Conservation (phyloP, 2,888 invertebrate genomes). For the Xanthorhoe spadicearia region DNA sequence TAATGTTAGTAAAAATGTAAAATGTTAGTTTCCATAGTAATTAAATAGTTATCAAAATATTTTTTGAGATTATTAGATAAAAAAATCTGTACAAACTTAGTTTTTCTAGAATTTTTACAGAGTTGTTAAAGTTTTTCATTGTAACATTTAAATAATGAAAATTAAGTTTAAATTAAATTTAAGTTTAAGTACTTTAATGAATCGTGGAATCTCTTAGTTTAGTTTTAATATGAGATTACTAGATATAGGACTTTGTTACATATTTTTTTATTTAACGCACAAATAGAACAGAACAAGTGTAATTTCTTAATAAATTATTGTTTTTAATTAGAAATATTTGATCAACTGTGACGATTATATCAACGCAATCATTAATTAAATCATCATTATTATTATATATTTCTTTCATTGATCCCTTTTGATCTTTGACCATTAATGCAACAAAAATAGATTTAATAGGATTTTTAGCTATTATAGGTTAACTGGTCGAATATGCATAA, state of each 20-base stretch:
- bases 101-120: slow-evolving; percentile 74
- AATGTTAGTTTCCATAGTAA: slow-evolving; percentile 27
- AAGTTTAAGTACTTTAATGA: slow-evolving; percentile 48
- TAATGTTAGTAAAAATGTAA: slow-evolving; percentile 16
- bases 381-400: slow-evolving; percentile 65
- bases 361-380: slow-evolving; percentile 77
- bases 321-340: slow-evolving; percentile 65
- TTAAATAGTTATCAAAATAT: slow-evolving; percentile 52
- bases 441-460: too few species aligned
- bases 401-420: slow-evolving; percentile 32
- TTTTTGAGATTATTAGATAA: slow-evolving; percentile 73
- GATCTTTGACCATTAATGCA: too few species aligned
- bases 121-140: slow-evolving; percentile 65
- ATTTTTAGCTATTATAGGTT: too few species aligned
- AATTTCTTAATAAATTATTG: slow-evolving; percentile 81
- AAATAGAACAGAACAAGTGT: slow-evolving; percentile 65
- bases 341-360: slow-evolving; percentile 73
- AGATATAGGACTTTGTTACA: slow-evolving; percentile 70
- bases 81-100: slow-evolving; percentile 68
- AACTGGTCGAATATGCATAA: too few species aligned
- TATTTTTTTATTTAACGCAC: slow-evolving; percentile 77
- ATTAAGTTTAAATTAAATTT: slow-evolving; percentile 37
- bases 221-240: slow-evolving; percentile 78
- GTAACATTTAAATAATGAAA: slow-evolving; percentile 30
- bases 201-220: slow-evolving; percentile 76